Percentiles rank a stretch among this genome's conserved stretches.
These are phyloP conservation scores for Haplochromis burtoni DNA, from an alignment of 2,113 vertebrate species.

Conservation along the genomic window DNA sequence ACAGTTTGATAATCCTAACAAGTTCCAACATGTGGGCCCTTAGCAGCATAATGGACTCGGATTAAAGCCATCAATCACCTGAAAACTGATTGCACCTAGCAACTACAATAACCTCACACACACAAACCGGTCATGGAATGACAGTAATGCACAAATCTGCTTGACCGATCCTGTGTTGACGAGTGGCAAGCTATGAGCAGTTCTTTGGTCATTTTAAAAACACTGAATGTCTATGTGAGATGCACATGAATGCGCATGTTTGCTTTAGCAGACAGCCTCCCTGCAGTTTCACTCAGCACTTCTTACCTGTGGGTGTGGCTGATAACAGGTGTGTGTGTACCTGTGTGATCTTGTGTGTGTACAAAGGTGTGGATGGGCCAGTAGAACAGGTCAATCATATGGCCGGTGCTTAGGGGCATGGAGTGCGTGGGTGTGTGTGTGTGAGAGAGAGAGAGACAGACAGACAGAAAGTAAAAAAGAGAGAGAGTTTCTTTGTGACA, in stretches of 20 bases:
- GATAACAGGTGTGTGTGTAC: constrained; percentile 16
- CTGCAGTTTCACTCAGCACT: constrained; percentile 29
- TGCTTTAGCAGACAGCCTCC: neutral
- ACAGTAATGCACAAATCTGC: neutral
- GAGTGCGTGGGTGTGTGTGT: constrained; percentile 10
- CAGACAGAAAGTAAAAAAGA: neutral
- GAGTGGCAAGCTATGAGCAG: neutral
- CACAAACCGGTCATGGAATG: neutral
- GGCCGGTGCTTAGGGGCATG: constrained; percentile 59
- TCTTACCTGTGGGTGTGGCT: constrained; percentile 13
- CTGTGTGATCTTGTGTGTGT: constrained; percentile 1
- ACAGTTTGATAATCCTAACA: constrained; percentile 58
- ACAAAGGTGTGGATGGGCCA: constrained; percentile 58
- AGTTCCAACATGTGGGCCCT: constrained; percentile 50
- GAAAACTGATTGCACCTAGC: constrained; percentile 3
- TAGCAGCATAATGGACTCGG: constrained; percentile 37
- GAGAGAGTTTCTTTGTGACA: constrained; percentile 29
- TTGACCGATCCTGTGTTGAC: neutral
- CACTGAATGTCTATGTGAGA: neutral
- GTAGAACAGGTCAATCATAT: constrained; percentile 72
- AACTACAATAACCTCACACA: constrained; percentile 15
- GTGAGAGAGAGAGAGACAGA: neutral
- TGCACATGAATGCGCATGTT: neutral
- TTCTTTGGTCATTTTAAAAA: neutral
- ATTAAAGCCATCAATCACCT: constrained; percentile 53